phyloP scores from a whole-genome alignment of 2,797 vertebrate genomes.

The Pogonophryne albipinna region DNA sequence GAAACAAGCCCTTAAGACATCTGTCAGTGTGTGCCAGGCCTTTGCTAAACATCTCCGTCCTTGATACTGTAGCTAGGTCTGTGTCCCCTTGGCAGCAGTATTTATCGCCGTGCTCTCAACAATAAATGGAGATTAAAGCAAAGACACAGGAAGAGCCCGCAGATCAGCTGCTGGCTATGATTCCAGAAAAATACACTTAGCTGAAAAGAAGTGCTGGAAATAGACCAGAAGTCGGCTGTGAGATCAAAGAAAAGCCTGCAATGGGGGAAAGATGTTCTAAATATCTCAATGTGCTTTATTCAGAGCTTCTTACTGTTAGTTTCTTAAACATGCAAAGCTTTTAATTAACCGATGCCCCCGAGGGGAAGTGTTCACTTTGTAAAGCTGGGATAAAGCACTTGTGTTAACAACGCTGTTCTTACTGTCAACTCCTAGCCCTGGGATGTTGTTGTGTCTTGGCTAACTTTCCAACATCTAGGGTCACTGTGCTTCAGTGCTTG shows the following conservation, averaged over 20 bases:
- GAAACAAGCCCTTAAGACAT: constrained; percentile 36
- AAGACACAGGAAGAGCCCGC: constrained; percentile 43
- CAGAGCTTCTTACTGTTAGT: constrained; percentile 26
- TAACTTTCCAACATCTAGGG: background rate
- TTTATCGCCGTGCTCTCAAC: constrained; percentile 58
- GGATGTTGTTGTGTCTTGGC: constrained; percentile 20
- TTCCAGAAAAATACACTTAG: constrained; percentile 34
- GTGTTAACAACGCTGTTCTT: constrained; percentile 40
- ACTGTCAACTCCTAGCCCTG: constrained; percentile 8
- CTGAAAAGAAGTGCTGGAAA: constrained; percentile 38
- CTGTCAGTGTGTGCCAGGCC: constrained; percentile 36
- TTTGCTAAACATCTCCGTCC: constrained; percentile 49
- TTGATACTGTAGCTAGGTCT: constrained; percentile 49
- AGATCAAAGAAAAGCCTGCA: constrained; percentile 12
- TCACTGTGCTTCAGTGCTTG: constrained; percentile 7
- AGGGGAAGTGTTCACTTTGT: constrained; percentile 29
- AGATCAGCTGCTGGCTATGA: constrained; percentile 53
- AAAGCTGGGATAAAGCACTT: constrained; percentile 19
- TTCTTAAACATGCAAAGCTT: constrained; percentile 42
- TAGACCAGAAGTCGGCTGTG: background rate
- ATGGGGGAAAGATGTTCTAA: constrained; percentile 14
- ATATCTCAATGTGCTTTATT: constrained; percentile 30
- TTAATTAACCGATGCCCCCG: constrained; percentile 43
- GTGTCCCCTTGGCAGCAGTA: constrained; percentile 54
- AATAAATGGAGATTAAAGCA: constrained; percentile 65